A percentile compares a stretch with the other conserved stretches of the same genome.
phyloP scores from a whole-genome alignment of 2,797 vertebrate species.

The Cuniculus paca region DNA sequence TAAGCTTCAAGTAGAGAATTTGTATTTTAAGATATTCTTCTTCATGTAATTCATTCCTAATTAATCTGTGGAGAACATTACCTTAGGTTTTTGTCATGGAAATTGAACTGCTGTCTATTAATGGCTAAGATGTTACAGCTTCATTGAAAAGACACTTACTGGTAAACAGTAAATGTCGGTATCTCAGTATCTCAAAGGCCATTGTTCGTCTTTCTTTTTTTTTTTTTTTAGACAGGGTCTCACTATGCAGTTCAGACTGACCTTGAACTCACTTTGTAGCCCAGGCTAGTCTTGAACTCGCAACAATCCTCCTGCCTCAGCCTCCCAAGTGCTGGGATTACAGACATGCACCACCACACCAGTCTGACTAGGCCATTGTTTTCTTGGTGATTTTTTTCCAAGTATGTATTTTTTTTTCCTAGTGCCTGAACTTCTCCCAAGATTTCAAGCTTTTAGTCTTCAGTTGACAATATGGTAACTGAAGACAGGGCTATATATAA shows the following conservation, averaged over 20 bases:
- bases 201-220: neutral
- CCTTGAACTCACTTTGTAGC: too few relatives aligned
- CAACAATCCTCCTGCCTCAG: too few relatives aligned
- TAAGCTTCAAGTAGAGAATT: neutral
- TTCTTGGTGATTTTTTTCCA: conserved; percentile 34
- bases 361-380: neutral
- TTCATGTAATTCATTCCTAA: neutral
- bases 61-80: neutral
- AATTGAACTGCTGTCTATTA: conserved; percentile 22
- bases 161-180: conserved; percentile 9
- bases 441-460: conserved; percentile 9
- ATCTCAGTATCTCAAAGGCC: neutral
- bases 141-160: neutral
- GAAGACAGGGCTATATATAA: neutral
- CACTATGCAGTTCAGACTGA: too few relatives aligned
- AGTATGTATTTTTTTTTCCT: conserved; percentile 10
- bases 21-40: neutral
- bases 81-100: neutral
- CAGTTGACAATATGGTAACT: neutral
- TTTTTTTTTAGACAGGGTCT: too few relatives aligned
- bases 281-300: too few relatives aligned
- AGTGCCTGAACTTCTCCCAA: neutral
- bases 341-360: too few relatives aligned
- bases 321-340: too few relatives aligned
- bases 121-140: conserved; percentile 19